A percentile compares a stretch with the other conserved stretches of the same genome.
Conservation (phyloP, 2,113 vertebrate species). For the Nibea coibor region DNA sequence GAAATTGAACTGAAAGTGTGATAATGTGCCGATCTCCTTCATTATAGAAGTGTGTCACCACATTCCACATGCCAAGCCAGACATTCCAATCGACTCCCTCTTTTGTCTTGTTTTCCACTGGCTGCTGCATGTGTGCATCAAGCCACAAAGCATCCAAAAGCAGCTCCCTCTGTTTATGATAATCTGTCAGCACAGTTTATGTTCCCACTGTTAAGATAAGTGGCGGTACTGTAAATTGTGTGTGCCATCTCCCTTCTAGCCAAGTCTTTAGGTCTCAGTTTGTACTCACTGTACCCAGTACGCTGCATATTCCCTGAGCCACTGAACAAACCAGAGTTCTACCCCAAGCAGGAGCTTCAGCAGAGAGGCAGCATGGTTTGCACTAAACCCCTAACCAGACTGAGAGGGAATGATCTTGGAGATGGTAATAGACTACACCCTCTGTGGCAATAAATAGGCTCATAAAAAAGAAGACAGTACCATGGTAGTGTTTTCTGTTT, state of each 20-base stretch:
- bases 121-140: constrained; percentile 8
- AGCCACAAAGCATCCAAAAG: constrained; percentile 31
- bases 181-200: constrained; percentile 58
- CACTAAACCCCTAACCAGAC: constrained; percentile 34
- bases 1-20: neutral
- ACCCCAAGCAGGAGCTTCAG: constrained; percentile 24
- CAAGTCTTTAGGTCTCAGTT: neutral
- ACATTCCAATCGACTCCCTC: neutral
- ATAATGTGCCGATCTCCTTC: neutral
- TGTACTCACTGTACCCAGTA: neutral
- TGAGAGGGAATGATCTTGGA: constrained; percentile 27
- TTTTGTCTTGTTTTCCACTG: constrained; percentile 19
- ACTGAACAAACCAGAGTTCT: neutral
- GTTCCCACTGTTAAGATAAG: constrained; percentile 53
- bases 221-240: constrained; percentile 44
- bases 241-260: constrained; percentile 19
- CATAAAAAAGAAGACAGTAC: constrained; percentile 20
- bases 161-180: constrained; percentile 43
- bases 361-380: neutral
- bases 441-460: constrained; percentile 44
- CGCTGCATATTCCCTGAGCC: neutral
- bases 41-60: constrained; percentile 23
- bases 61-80: neutral
- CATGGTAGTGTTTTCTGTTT: constrained; percentile 61
- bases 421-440: constrained; percentile 43